Base-by-base conservation (phyloP, 2,888 invertebrate species). In the Cryptus armator region DNA sequence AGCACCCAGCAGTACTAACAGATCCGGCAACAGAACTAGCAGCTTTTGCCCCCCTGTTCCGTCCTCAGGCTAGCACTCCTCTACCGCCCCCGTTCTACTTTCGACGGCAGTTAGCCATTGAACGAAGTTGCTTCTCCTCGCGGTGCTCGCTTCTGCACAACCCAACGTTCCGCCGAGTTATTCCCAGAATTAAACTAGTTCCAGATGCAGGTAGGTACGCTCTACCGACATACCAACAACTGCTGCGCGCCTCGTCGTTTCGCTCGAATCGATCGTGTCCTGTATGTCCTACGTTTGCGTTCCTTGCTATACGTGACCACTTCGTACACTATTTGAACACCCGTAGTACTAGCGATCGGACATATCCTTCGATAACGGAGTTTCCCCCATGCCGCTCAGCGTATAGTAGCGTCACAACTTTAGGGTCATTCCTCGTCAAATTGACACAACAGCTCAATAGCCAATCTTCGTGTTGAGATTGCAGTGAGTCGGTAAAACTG, bases 161-260 rank as follows among this genome's bases (percentile, higher is more conserved):
- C 66, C 62, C 64, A 68, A 32, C 67, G 67, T 71, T 76, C 6
- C 37, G 46, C 56, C 80, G 83, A 80, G 80, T 84, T 84, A 80
- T 84, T 76, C 46, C 64, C 64, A 16, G 70, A 80, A 84, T 84
- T 80, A 76, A 84, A 84, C 79, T 62, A 84, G 75, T 80, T 84
- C 53, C 68, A 59, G 66, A 66, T 43, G 66, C 64, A 48, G 64
- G 37, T 51, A 64, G 37, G 51, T 76, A 51, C 19, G 32, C 48
- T 48, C 5, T 48, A 68, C 66, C 12, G 16, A 76, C 66, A 19
- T 66, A 12, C 51, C 43, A 51, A 76, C 51, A 43, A 53, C 76
- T 43, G 51, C 32, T 76, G 48, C 43, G 53, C 51, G 53, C 51
- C 64, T 43, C 48, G 37, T n/a, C 75, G 24, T 75, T 66, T 64